Base-by-base conservation (phyloP, 2,888 invertebrate genomes). In the Tipula helvola region DNA sequence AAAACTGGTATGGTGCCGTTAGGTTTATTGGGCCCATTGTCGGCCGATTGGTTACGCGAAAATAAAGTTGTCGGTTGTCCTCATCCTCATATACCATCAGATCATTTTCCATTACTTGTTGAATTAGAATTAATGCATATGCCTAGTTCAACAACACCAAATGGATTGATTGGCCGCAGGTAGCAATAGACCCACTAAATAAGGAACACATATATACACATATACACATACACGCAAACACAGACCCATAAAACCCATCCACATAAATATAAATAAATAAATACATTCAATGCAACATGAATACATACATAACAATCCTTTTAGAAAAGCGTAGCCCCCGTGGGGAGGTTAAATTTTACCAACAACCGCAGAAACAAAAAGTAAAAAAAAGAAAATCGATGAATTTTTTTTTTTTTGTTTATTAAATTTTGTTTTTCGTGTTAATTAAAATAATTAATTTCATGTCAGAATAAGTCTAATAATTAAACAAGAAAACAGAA, bases 61-160 rank as follows among this genome's bases (percentile, higher is more conserved):
- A 97, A 99, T 93, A 99, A 99, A 93, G 97, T 99, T 88, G 96
- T 98, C 88, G 99, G 99, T 88, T 99, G 98, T 92, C 99, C 99
- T 13, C 98, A 99, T 93, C 98, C 98, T 87, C 98, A 98, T 92
- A 95, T 99, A 93, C 98, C 98, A 89, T 98, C 98, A 90, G 98
- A 98, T 93, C 98, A 98, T 93, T 97, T 98, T 92, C 97, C 97
- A 86, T 93, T 98, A 88, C 93, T 98, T 90, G 97, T 97, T 88
- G 97, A 98, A 92, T 92, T 98, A 90, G 97, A 98, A 92, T 95
- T 97, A 95, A 95, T 95, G 89, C 96, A 97, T 87, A 95, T 95
- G 89, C 93, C 95, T 90, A 93, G 94, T 90, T 93, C 94, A 90
- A 93, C 93, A 91, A 92, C 93, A 88, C 94, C 95, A 90, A 97